Base-by-base conservation (phyloP, 2,888 invertebrate genomes). In the Agrochola macilenta region DNA sequence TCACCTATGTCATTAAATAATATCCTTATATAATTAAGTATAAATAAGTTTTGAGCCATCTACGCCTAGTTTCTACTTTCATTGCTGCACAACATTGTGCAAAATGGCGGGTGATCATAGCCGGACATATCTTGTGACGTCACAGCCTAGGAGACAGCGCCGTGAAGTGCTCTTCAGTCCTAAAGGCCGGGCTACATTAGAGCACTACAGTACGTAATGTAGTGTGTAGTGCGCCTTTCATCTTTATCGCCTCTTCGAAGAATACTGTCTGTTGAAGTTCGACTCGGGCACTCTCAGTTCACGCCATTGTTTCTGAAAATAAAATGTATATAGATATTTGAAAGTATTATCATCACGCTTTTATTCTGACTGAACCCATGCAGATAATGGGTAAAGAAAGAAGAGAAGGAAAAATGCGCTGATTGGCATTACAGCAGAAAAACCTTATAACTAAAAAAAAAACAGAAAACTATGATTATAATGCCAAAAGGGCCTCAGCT, bases 271-370 rank as follows among this genome's bases (percentile, higher is more conserved):
- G 79, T 86, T 91, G 30, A 92, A 79, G 69, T 89, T 93, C 5
- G 95, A 93, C 76, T 96, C 96, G 17, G 95, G 94, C 81, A 96
- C 95, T 91, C 95, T 95, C 35, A 96, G 87, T 85, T 96, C 96
- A 39, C 94, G 93, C 96, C 96, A 96, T 92, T 96, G 93, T 94
- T 95, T 96, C 96, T 96, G 94, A 43, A 84, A 88, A 49, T 61
- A 23, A 30, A n/a, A n/a, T n/a, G n/a, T n/a, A n/a, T n/a, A n/a
- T n/a, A 30, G 11, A 14, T 23, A 39, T 4, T 14, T 39, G 61
- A 8, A 9, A n/a, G 17, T 63, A 11, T 23, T 39, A 35, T 39
- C 5, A 39, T 1, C 8, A 63, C 14, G 64, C 1, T 0, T 39
- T 2, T 35, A 14, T n/a, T 8, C 23, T 8, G 14, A 39, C 11